Conservation (phyloP, 2,888 invertebrate genomes). For the Pseudolycoriella hygida region DNA sequence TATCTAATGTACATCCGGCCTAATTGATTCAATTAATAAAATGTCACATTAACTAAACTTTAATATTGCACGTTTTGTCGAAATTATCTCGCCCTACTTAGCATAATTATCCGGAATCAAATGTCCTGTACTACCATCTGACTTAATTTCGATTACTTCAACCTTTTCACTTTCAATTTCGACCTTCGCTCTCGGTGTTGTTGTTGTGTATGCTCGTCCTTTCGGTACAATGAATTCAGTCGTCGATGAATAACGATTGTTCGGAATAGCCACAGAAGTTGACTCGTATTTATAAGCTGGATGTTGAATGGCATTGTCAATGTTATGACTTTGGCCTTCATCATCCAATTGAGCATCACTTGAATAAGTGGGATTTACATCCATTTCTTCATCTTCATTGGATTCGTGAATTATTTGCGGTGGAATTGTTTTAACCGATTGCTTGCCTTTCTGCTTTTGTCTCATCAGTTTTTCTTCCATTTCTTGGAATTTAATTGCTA, state of each 20-base stretch:
- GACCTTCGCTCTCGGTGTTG: constrained; percentile 7
- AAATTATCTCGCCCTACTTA: not conserved
- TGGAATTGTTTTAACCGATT: constrained; percentile 9
- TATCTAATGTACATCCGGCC: too few relatives aligned
- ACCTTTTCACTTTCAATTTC: constrained; percentile 24
- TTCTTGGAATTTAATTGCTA: constrained; percentile 69
- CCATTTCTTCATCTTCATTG: constrained; percentile 9
- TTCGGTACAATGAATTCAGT: constrained; percentile 1
- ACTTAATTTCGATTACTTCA: constrained; percentile 29
- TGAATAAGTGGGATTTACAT: constrained; percentile 4
- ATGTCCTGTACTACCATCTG: constrained; percentile 25
- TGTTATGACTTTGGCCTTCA: constrained; percentile 4
- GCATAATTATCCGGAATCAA: constrained; percentile 16
- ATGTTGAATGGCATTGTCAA: constrained; percentile 2
- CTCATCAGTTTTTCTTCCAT: constrained; percentile 67
- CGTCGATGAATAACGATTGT: constrained; percentile 3
- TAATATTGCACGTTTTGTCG: too few relatives aligned
- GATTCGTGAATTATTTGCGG: constrained; percentile 6
- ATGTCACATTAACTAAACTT: too few relatives aligned
- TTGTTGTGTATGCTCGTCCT: not conserved
- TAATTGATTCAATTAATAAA: too few relatives aligned
- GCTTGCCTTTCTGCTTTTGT: constrained; percentile 39
- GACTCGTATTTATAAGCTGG: not conserved
- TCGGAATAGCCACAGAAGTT: not conserved
- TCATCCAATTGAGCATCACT: not conserved